Evolutionary conservation across 2,797 vertebrate species (phyloP).

Genomic region (Stomatorhinus walkeri): DNA sequence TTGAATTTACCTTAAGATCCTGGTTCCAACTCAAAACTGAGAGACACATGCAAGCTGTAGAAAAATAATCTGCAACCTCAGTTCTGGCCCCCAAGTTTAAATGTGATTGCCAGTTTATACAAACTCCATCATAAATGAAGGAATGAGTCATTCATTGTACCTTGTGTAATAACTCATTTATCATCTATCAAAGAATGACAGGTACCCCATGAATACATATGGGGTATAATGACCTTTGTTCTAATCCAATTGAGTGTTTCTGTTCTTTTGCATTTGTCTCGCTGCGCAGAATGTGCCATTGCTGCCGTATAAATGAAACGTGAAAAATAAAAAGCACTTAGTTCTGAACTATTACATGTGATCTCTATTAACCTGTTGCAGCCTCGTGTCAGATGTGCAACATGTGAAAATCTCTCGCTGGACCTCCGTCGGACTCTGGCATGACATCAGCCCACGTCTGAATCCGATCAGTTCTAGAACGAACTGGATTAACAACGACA

Average conservation of each 20-base stretch:
- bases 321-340: not conserved
- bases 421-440: not conserved
- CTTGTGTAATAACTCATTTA: slow-evolving; percentile 8
- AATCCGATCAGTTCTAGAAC: not conserved
- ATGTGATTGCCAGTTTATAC: not conserved
- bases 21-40: not conserved
- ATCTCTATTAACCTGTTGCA: not conserved
- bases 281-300: not conserved
- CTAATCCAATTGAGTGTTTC: not conserved
- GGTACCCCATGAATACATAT: slow-evolving; percentile 6
- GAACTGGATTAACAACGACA: not conserved
- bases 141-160: not conserved
- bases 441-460: not conserved
- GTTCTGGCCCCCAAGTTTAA: not conserved
- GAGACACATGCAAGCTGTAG: not conserved
- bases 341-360: not conserved
- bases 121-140: not conserved
- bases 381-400: not conserved
- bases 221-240: slow-evolving; percentile 13
- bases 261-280: not conserved
- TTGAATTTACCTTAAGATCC: not conserved
- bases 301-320: not conserved
- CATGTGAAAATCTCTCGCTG: not conserved
- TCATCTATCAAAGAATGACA: not conserved
- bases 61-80: not conserved